Evolutionary conservation across 2,113 vertebrate species (phyloP), one percentile per base, ranked within the genome.

Genomic region (Chionis minor): DNA sequence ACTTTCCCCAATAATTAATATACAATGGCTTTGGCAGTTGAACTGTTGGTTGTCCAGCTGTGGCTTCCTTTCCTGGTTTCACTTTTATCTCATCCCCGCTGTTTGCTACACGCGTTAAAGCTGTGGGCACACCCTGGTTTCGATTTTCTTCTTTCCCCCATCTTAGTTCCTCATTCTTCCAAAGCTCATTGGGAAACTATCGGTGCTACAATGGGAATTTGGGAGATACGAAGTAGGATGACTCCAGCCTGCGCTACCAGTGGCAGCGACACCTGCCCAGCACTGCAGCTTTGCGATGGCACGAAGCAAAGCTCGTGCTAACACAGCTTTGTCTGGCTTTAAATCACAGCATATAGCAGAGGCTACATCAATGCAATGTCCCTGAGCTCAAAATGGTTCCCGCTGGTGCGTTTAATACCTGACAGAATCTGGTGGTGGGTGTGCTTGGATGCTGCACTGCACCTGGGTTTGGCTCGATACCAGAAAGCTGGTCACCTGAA

Each of bases 41-140:
- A 85, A 15, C 44, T 56, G 26, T 42, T 24, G 2, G 45, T 44
- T 49, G 42, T 49, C 85, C 84, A 63, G 27, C 65, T 16, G 38
- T 26, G 45, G 73, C 14, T 74, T 13, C 55, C 66, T 92, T 75
- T 61, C 79, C 88, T 72, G 54, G 40, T 96, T 96, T 97, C 95
- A 88, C 92, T 95, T 97, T 96, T 85, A 26, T 59, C 90, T 49
- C 26, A 30, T 59, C 22, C 16, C 42, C 5, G 15, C 55, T 3
- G 27, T 90, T 90, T 26, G 26, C 44, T 62, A 52, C 54, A 6
- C 1, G 7, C 28, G 23, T 85, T 62, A 67, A 45, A 88, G 8
- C 8, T 42, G 7, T 0, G 3, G 79, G 52, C 95, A 96, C 90
- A 12, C 90, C 94, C 85, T 23, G 61, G 6, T 62, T 78, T 59